Conservation (phyloP, 2,113 vertebrate species). For the Nibea albiflora region DNA sequence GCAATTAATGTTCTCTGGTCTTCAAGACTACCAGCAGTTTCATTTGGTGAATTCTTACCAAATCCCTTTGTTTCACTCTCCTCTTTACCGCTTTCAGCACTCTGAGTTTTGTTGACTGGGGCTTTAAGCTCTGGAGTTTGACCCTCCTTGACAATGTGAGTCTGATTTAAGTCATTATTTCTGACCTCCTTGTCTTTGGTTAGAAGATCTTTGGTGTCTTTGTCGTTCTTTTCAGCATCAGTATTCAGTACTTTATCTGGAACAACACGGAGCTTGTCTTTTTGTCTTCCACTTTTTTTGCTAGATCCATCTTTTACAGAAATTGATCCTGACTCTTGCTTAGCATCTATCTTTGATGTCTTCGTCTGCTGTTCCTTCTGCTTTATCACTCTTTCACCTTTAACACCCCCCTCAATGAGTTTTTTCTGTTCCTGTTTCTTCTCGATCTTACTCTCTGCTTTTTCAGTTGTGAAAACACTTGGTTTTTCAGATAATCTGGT, state of each 20-base stretch:
- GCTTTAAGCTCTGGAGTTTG: conserved; percentile 19
- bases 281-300: conserved; percentile 12
- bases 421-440: conserved; percentile 9
- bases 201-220: conserved; percentile 14
- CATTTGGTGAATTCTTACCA: too few relatives aligned
- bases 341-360: conserved; percentile 4
- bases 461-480: not conserved
- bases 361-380: conserved; percentile 19
- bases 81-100: not conserved
- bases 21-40: too few relatives aligned
- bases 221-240: conserved; percentile 21
- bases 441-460: not conserved
- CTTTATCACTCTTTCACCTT: not conserved
- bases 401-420: not conserved
- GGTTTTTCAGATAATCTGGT: too few relatives aligned
- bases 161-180: not conserved
- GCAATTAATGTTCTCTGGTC: too few relatives aligned
- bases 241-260: not conserved
- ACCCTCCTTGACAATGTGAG: conserved; percentile 4
- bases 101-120: not conserved
- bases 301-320: not conserved
- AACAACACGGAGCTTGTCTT: not conserved
- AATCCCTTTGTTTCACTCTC: too few relatives aligned
- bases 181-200: conserved; percentile 5
- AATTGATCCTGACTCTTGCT: conserved; percentile 16